Percentiles rank a stretch among this genome's conserved stretches.
phyloP scores from a whole-genome alignment of 2,888 invertebrate species.

The Octonoba sinensis region DNA sequence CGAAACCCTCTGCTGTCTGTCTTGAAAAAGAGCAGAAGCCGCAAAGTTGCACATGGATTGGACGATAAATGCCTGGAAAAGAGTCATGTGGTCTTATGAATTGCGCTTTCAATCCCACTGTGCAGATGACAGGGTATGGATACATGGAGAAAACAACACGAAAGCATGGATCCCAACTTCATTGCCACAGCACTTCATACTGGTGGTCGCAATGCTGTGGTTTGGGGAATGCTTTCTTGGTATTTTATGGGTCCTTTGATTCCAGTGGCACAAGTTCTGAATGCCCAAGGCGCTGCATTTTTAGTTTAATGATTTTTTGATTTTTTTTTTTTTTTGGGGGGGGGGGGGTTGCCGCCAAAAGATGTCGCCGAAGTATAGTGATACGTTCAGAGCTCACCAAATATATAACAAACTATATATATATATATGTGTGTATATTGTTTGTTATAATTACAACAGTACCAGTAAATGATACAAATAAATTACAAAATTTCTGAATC shows the following conservation, averaged over 20 bases:
- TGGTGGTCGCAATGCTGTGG: not conserved
- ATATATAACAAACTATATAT: no score
- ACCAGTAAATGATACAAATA: no score
- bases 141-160: not conserved
- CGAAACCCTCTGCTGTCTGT: conserved; percentile 19
- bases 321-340: no score
- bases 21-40: conserved; percentile 7
- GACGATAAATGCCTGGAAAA: conserved; percentile 1
- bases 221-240: not conserved
- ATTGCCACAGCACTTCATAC: conserved; percentile 16
- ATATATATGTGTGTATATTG: no score
- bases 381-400: no score
- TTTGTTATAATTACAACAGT: no score
- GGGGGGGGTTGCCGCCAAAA: no score
- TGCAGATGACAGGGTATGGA: not conserved
- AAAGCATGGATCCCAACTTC: not conserved
- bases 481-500: no score
- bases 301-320: no score
- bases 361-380: no score
- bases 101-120: not conserved
- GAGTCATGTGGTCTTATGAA: not conserved
- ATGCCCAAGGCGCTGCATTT: conserved; percentile 19
- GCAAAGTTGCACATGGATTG: not conserved
- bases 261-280: not conserved
- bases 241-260: not conserved